Conservation (phyloP, 1,140 invertebrate species). For the Tenebrio molitor region DNA sequence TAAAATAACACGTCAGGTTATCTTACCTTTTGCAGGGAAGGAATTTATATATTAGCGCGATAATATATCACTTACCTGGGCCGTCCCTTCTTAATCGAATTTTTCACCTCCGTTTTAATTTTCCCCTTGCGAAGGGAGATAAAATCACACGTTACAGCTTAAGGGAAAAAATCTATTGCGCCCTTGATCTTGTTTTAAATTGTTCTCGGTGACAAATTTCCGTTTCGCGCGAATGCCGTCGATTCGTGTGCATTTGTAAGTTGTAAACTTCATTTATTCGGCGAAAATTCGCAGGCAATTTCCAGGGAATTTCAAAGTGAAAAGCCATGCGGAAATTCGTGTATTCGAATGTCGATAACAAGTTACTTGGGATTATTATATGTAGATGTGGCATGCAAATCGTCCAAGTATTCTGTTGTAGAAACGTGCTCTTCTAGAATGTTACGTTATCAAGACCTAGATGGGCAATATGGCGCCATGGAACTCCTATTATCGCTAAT, state of each 20-base stretch:
- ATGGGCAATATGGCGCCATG: too few relatives aligned
- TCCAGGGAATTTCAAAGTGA: slow-evolving; percentile 21
- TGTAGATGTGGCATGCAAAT: slow-evolving; percentile 26
- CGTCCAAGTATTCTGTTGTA: background rate
- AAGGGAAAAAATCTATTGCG: slow-evolving; percentile 1
- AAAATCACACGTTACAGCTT: too few relatives aligned
- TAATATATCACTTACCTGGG: background rate
- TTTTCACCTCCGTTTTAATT: background rate
- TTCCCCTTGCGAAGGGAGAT: background rate
- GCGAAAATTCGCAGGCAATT: background rate
- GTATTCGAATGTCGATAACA: slow-evolving; percentile 33
- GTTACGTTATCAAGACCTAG: too few relatives aligned
- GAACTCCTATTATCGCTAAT: too few relatives aligned
- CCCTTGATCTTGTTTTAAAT: background rate
- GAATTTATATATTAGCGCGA: background rate
- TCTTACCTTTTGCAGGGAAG: background rate
- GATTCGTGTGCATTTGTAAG: slow-evolving; percentile 18
- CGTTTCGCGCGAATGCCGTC: background rate
- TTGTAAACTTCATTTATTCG: slow-evolving; percentile 25
- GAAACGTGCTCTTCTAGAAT: background rate
- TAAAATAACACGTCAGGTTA: slow-evolving; percentile 2
- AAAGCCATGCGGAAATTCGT: slow-evolving; percentile 33
- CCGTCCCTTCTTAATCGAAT: background rate
- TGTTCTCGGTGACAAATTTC: slow-evolving; percentile 21
- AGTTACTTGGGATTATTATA: slow-evolving; percentile 34